Evolutionary conservation across 2,113 vertebrate genomes (phyloP).

Genomic region (Mus pahari): DNA sequence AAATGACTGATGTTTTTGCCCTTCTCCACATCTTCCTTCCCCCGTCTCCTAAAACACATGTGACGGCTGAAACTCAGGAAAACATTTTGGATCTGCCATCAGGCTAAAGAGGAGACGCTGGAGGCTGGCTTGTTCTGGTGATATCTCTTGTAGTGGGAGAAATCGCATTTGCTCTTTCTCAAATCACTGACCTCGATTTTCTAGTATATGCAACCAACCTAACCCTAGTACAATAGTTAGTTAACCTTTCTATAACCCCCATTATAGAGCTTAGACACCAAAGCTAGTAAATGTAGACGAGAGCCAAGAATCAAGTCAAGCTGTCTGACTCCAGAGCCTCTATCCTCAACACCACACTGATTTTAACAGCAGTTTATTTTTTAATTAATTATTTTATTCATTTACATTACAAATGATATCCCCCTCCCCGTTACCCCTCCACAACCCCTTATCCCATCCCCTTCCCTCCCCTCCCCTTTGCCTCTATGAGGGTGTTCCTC

Average conservation of each 20-base stretch:
- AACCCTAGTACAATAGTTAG: neutral
- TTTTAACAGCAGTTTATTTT: neutral
- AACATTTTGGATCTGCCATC: neutral
- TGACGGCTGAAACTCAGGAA: neutral
- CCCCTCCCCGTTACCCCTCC: too few relatives aligned
- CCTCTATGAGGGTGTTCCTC: too few relatives aligned
- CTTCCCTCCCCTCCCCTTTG: too few relatives aligned
- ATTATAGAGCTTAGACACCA: neutral
- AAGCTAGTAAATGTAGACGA: neutral
- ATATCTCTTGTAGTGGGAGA: neutral
- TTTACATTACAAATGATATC: too few relatives aligned
- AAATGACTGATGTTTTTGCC: neutral
- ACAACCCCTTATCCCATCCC: too few relatives aligned
- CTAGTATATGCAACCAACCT: neutral
- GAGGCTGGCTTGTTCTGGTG: neutral
- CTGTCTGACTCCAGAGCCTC: neutral
- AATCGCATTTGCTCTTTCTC: neutral
- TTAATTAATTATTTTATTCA: too few relatives aligned
- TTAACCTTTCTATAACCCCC: neutral
- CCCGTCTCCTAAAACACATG: neutral
- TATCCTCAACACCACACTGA: neutral
- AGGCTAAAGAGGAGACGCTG: neutral
- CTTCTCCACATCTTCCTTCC: neutral
- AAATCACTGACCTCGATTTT: conserved; percentile 9
- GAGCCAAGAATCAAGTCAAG: neutral